These are phyloP conservation scores for Nannoperca obscura DNA, from an alignment of 2,797 vertebrate genomes.

Conservation along the genomic window DNA sequence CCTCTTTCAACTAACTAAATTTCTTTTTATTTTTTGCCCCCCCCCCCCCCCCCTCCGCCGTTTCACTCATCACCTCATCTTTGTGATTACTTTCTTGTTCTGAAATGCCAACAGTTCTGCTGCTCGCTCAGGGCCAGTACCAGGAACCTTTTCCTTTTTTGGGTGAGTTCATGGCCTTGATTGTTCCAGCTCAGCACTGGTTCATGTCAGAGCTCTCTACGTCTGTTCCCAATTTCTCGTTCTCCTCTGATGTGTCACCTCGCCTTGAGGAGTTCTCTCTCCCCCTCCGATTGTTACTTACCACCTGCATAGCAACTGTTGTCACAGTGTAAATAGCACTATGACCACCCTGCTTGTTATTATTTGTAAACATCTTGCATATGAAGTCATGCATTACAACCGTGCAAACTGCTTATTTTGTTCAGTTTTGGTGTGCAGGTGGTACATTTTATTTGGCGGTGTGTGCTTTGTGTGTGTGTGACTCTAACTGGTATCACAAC, in stretches of 20 bases:
- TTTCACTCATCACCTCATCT: constrained; percentile 18
- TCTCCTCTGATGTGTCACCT: constrained; percentile 71
- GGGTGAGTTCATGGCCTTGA: constrained; percentile 75
- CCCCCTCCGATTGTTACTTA: constrained; percentile 49
- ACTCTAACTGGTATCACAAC: constrained; percentile 39
- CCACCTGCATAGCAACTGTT: constrained; percentile 54
- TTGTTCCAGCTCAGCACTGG: constrained; percentile 38
- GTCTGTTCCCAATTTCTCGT: constrained; percentile 65
- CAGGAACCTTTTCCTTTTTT: constrained; percentile 65
- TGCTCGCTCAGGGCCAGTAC: constrained; percentile 80
- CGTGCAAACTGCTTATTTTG: constrained; percentile 31
- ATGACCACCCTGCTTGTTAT: constrained; percentile 41
- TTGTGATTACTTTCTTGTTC: constrained; percentile 49
- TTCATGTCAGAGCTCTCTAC: constrained; percentile 51
- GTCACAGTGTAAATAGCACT: constrained; percentile 50
- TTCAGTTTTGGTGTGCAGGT: constrained; percentile 46
- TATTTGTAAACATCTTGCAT: constrained; percentile 61
- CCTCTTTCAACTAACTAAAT: too few relatives aligned
- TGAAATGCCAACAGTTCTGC: constrained; percentile 71
- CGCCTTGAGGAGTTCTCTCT: constrained; percentile 52
- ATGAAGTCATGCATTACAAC: constrained; percentile 64
- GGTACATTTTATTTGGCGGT: constrained; percentile 45
- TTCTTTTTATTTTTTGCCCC: too few relatives aligned
- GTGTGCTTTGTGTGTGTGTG: constrained; percentile 18
- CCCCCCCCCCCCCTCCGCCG: neutral